These are phyloP conservation scores for Gymnoscopelus microlampas DNA, from an alignment of 2,797 vertebrate species.

Conservation along the genomic window DNA sequence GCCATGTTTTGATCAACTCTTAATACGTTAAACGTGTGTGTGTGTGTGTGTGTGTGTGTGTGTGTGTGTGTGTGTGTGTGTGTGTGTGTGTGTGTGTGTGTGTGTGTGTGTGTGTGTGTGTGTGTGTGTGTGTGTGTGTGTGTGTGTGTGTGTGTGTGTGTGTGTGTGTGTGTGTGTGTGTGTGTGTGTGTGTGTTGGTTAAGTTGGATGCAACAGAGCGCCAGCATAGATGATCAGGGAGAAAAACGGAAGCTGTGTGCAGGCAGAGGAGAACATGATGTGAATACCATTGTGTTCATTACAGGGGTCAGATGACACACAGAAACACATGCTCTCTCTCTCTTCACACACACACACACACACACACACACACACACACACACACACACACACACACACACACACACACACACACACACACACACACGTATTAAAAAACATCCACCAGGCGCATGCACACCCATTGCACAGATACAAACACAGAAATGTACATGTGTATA, in stretches of 20 bases:
- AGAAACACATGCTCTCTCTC: slow-evolving; percentile 3
- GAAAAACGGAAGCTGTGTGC: too few species aligned
- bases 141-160: background rate
- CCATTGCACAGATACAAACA: background rate
- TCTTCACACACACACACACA: background rate
- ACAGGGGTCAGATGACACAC: background rate
- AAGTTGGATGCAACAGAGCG: background rate
- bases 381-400: background rate
- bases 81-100: too few species aligned
- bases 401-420: background rate
- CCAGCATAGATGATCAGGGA: too few species aligned
- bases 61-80: too few species aligned
- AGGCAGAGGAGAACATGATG: too few species aligned
- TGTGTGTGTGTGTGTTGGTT: background rate
- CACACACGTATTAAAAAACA: too few species aligned
- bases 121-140: slow-evolving; percentile 1
- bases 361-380: too few species aligned
- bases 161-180: background rate
- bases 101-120: background rate
- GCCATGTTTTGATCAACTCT: too few species aligned
- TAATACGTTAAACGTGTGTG: too few species aligned
- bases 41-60: too few species aligned
- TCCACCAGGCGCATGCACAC: background rate
- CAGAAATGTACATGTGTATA: background rate
- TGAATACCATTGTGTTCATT: background rate